These are phyloP conservation scores for Idris sp. DNA, from an alignment of 1,140 invertebrate species.

Conservation along the genomic window DNA sequence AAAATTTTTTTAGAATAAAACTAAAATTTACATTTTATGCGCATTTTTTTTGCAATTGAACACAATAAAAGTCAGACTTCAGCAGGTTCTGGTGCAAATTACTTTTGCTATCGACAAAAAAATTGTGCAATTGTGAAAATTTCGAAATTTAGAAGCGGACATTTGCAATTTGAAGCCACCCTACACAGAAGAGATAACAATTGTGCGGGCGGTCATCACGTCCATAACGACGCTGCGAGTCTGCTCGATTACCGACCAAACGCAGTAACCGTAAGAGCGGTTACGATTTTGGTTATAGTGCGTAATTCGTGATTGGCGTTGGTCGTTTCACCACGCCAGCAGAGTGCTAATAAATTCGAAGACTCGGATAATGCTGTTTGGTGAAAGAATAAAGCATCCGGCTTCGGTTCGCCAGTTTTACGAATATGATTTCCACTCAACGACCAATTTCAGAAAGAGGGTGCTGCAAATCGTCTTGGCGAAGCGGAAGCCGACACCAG, in stretches of 20 bases:
- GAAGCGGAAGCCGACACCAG: conserved; percentile 60
- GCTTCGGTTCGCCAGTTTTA: conserved; percentile 75
- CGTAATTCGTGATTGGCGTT: conserved; percentile 76
- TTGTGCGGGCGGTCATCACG: conserved; percentile 60
- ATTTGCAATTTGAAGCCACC: conserved; percentile 35
- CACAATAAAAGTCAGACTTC: too few species aligned
- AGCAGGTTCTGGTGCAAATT: too few species aligned
- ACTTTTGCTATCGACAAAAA: too few species aligned
- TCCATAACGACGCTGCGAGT: conserved; percentile 63
- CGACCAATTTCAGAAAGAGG: conserved; percentile 58
- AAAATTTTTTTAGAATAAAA: too few species aligned
- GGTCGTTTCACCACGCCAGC: conserved; percentile 67
- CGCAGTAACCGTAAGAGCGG: conserved; percentile 63
- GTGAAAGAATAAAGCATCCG: conserved; percentile 72
- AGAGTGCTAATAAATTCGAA: conserved; percentile 76
- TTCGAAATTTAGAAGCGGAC: background rate
- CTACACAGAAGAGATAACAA: conserved; percentile 67
- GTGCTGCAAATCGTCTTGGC: conserved; percentile 62
- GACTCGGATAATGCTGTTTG: conserved; percentile 50
- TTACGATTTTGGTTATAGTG: conserved; percentile 74
- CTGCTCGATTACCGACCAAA: conserved; percentile 64
- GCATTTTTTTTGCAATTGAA: too few species aligned
- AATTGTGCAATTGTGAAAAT: too few species aligned
- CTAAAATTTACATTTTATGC: too few species aligned
- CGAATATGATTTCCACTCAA: conserved; percentile 74